Conservation (phyloP, 2,888 invertebrate species). For the Chirona hameri region DNA sequence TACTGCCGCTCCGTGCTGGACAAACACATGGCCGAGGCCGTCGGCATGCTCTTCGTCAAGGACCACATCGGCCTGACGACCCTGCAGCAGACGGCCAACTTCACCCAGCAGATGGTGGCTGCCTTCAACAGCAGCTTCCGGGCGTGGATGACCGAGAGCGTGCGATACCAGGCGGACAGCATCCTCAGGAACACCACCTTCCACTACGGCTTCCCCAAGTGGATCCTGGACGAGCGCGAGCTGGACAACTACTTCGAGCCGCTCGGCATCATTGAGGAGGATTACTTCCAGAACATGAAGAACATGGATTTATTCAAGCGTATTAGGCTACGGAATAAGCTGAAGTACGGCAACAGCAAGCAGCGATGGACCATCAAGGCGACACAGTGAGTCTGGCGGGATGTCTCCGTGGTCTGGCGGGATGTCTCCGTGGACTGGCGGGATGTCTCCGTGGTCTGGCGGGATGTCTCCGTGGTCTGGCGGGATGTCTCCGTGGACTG, state of each 20-base stretch:
- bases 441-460: too few relatives aligned
- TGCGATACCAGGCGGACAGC: background rate
- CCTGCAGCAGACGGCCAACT: background rate
- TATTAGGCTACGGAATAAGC: background rate
- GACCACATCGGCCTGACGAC: background rate
- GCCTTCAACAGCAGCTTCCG: background rate
- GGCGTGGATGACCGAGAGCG: background rate
- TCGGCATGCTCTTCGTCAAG: background rate
- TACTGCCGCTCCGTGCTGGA: background rate
- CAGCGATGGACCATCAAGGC: conserved; percentile 8
- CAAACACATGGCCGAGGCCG: background rate
- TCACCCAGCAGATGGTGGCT: background rate
- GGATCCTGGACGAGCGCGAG: background rate
- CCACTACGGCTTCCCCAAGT: conserved; percentile 22
- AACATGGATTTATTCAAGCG: conserved; percentile 8
- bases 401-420: too few relatives aligned
- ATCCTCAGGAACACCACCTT: conserved; percentile 5
- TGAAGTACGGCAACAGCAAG: background rate
- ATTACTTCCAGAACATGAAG: conserved; percentile 13
- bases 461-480: too few relatives aligned
- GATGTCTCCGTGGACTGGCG: too few relatives aligned
- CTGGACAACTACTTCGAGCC: background rate
- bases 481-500: too few relatives aligned
- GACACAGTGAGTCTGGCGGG: background rate
- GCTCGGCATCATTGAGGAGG: background rate